Evolutionary conservation across 2,797 vertebrate genomes (phyloP), one percentile per base, ranked within the genome.

Genomic region (Phrynocephalus forsythii): DNA sequence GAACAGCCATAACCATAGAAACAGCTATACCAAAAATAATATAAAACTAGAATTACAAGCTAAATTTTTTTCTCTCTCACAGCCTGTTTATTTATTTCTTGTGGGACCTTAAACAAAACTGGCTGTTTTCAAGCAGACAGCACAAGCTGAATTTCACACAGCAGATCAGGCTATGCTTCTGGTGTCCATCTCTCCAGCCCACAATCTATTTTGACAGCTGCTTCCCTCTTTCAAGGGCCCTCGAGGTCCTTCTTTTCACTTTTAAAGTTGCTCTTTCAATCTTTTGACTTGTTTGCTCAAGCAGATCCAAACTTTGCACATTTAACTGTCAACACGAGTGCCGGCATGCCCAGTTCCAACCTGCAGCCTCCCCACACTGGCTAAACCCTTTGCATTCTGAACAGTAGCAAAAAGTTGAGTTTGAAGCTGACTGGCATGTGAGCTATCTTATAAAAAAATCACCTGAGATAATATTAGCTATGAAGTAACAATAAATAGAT

Each of bases 1-100:
- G 90, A 91, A 89, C 30, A 88, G 86, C 83, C 86, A 60, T 71
- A 85, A 86, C 67, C 80, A 26, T 81, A 90, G 91, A 91, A 88
- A 15, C 75, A 87, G 86, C 52, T 44, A 18, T 11, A 7, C 11
- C 50, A 60, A 56, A 88, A 84, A 80, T 22, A n/a, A 66, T 60
- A 63, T 24, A 6, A 50, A 73, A 66, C 22, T 20, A 75, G 76
- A 44, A 89, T 84, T 85, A 93, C 79, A 52, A 69, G 24, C 87
- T 75, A 88, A 1, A 87, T 0, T 3, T 1, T 3, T 1, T 26
- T 3, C 87, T 87, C 72, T 90, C 75, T 82, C 60, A 50, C 86
- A 2, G 20, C 5, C 76, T 86, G 86, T 71, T 81, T 2, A 83
- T 72, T 52, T 87, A 90, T 90, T 79, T 80, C 77, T 1, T 60